Evolutionary conservation across 2,113 vertebrate genomes (phyloP).

Genomic region (Gallinago media): DNA sequence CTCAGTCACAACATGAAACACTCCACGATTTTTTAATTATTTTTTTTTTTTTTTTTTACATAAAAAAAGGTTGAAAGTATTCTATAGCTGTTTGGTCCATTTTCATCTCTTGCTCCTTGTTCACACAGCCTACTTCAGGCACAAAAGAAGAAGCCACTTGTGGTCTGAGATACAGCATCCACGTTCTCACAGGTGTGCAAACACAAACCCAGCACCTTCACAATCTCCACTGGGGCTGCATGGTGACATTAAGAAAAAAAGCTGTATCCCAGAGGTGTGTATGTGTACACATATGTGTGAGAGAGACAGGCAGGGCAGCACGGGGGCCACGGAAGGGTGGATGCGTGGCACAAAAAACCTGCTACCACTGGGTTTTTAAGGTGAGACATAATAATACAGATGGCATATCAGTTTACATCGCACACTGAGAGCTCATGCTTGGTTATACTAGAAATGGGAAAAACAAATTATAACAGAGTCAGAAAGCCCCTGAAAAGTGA

Average conservation of each 20-base stretch:
- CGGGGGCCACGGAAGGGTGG: rapidly evolving
- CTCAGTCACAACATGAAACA: neutral
- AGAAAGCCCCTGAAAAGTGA: neutral
- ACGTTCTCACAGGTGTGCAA: rapidly evolving
- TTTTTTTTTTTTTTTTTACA: neutral
- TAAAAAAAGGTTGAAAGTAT: neutral
- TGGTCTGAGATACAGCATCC: neutral
- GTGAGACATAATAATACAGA: neutral
- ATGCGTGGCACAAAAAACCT: neutral
- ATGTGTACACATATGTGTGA: no score
- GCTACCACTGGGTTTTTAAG: neutral
- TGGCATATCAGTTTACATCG: neutral
- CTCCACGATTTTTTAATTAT: neutral
- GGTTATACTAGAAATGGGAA: neutral
- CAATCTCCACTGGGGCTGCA: neutral
- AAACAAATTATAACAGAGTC: neutral
- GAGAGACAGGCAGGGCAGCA: neutral
- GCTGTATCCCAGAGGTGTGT: neutral
- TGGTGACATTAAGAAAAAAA: neutral
- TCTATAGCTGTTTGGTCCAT: neutral
- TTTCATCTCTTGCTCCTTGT: neutral
- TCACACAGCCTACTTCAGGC: neutral
- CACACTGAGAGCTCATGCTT: neutral
- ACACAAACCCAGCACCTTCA: neutral
- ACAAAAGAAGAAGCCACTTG: rapidly evolving